Evolutionary conservation across 2,888 invertebrate species (phyloP), one percentile per base, ranked within the genome.

Genomic region (Argyresthia albistria): DNA sequence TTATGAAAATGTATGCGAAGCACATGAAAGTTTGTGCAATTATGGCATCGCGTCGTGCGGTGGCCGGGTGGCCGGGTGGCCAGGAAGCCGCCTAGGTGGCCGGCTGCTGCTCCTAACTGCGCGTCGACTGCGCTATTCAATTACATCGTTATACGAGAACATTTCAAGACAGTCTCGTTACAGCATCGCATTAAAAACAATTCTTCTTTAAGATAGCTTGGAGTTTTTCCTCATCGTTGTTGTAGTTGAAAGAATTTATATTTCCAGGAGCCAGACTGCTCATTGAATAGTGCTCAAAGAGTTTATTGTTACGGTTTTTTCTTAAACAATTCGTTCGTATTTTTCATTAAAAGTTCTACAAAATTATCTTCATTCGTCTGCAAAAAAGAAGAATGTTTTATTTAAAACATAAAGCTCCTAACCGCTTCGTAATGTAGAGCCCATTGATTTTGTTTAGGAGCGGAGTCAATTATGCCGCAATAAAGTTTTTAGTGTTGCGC

Each of bases 1-100:
- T 83, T 84, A 86, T 83, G 82, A 84, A 83, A 83, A 86, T 84
- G 79, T 86, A 86, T 84, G 86, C 84, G 73, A 70, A 80, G 83
- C 81, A 80, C 82, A 83, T 79, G 83, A 81, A 86, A 84, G 82
- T 86, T 83, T 79, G 74, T 80, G 83, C 81, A 84, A 84, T 83
- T 83, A 84, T 77, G 75, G 70, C 70, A 67, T 67, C 66, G 70
- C 69, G 72, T 68, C 72, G 70, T 69, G 72, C 75, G 69, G 74
- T 69, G 72, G 73, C 70, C 69, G 60, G 67, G 78, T 25, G 25
- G 16, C 25, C 7, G 14, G 43, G 15, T n/a, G n/a, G 16, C 39
- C 25, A 6, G 25, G 25, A 15, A 11, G 76, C 65, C 25, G 25
- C 3, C 3, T 25, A 25, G 25, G 2, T 6, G 25, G 25, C 25